Evolutionary conservation across 2,888 invertebrate genomes (phyloP).

Genomic region (Parelbella ahira): DNA sequence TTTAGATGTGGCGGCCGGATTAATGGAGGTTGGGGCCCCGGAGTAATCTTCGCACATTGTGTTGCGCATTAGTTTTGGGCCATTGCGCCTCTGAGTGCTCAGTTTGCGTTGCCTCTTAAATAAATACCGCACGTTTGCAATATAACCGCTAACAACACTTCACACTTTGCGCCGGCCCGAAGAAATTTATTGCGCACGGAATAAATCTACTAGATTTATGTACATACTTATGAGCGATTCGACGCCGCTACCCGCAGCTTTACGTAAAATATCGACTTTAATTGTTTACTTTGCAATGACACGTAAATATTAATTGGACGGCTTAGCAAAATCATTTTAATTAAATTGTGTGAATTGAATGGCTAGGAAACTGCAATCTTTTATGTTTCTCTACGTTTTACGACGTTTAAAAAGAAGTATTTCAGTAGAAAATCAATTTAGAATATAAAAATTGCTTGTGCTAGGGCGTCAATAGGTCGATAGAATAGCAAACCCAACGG

Average conservation of each 20-base stretch:
- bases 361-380: no score
- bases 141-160: slow-evolving; percentile 71
- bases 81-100: slow-evolving; percentile 67
- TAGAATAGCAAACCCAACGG: slow-evolving; percentile 30
- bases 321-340: no score
- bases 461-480: slow-evolving; percentile 27
- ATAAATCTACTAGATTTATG: slow-evolving; percentile 64
- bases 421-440: no score
- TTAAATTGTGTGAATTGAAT: no score
- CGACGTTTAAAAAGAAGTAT: no score
- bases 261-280: no score
- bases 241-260: neutral
- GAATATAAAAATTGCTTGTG: no score
- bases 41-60: slow-evolving; percentile 33
- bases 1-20: slow-evolving; percentile 29
- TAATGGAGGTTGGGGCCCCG: slow-evolving; percentile 28
- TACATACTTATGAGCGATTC: neutral
- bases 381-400: no score
- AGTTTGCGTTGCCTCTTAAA: slow-evolving; percentile 68
- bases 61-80: slow-evolving; percentile 64
- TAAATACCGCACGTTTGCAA: slow-evolving; percentile 75
- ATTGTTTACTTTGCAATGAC: no score
- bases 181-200: slow-evolving; percentile 53
- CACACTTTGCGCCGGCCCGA: slow-evolving; percentile 61
- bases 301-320: no score